Conservation (phyloP, 1,140 invertebrate species). For the Ips typographus region DNA sequence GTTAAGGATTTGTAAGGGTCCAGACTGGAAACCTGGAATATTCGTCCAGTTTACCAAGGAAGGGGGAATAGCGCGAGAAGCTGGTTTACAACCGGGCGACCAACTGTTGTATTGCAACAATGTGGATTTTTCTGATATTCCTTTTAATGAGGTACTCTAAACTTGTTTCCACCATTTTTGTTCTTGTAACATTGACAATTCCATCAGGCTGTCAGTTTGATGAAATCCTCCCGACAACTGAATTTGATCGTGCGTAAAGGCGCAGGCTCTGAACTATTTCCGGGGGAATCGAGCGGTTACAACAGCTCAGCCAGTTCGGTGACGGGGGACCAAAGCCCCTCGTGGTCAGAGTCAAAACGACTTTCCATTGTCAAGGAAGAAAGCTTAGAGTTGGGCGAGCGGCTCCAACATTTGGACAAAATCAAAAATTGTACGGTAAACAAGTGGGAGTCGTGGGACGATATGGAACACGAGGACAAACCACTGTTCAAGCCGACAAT, state of each 20-base stretch:
- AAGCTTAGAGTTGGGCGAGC: constrained; percentile 56
- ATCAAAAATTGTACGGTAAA: constrained; percentile 31
- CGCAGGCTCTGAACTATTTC: constrained; percentile 73
- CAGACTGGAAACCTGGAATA: constrained; percentile 81
- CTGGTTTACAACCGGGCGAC: constrained; percentile 86
- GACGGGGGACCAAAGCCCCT: constrained; percentile 70
- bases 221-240: constrained; percentile 74
- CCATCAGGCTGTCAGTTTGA: constrained; percentile 67
- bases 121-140: constrained; percentile 71
- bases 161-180: constrained; percentile 1
- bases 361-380: constrained; percentile 71
- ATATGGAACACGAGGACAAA: constrained; percentile 57
- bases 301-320: constrained; percentile 77
- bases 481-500: constrained; percentile 60
- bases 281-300: constrained; percentile 76
- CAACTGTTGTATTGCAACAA: constrained; percentile 92
- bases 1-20: constrained; percentile 77
- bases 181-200: constrained; percentile 8
- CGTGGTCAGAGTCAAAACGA: constrained; percentile 61
- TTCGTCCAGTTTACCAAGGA: constrained; percentile 91
- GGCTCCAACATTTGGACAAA: constrained; percentile 46
- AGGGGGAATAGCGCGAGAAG: constrained; percentile 81
- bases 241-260: constrained; percentile 73
- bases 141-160: constrained; percentile 72
- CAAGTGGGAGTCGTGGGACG: constrained; percentile 50